Percentiles rank a stretch among this genome's conserved stretches.
Conservation (phyloP, 2,797 vertebrate genomes). For the Anguilla megastoma region DNA sequence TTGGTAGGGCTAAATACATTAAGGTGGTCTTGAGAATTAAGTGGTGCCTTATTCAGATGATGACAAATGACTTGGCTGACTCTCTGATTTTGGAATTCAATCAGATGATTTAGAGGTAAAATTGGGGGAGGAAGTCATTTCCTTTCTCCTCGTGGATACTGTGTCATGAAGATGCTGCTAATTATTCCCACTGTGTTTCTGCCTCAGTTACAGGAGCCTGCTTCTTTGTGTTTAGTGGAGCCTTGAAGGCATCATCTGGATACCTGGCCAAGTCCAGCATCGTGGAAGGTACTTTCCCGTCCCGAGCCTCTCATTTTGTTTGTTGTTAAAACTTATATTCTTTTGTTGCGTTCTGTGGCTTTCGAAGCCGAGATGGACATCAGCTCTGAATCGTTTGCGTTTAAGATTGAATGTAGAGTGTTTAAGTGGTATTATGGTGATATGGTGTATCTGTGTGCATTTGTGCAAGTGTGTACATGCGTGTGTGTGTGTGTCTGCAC, state of each 20-base stretch:
- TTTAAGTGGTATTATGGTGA: not conserved
- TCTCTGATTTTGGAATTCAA: not conserved
- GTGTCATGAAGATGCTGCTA: not conserved
- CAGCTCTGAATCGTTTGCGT: not conserved
- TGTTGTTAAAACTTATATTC: not conserved
- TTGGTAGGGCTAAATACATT: not conserved
- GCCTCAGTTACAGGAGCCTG: constrained; percentile 93
- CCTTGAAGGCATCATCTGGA: constrained; percentile 93
- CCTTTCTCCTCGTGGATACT: not conserved
- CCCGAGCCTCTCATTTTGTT: not conserved
- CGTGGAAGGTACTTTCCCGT: constrained; percentile 86
- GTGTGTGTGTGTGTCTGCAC: not conserved
- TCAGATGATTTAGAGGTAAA: not conserved
- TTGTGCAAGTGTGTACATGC: not conserved
- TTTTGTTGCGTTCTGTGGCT: not conserved
- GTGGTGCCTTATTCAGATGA: not conserved
- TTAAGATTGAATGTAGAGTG: not conserved
- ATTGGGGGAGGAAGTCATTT: not conserved
- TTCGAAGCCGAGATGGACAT: not conserved
- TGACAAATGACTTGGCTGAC: not conserved
- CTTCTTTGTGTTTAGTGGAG: constrained; percentile 98
- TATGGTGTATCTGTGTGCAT: not conserved
- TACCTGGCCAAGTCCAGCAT: constrained; percentile 98
- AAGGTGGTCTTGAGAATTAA: not conserved
- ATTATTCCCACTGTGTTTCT: constrained; percentile 28